These are phyloP conservation scores for Eilema griseolum DNA, from an alignment of 2,888 invertebrate genomes.

Conservation along the genomic window DNA sequence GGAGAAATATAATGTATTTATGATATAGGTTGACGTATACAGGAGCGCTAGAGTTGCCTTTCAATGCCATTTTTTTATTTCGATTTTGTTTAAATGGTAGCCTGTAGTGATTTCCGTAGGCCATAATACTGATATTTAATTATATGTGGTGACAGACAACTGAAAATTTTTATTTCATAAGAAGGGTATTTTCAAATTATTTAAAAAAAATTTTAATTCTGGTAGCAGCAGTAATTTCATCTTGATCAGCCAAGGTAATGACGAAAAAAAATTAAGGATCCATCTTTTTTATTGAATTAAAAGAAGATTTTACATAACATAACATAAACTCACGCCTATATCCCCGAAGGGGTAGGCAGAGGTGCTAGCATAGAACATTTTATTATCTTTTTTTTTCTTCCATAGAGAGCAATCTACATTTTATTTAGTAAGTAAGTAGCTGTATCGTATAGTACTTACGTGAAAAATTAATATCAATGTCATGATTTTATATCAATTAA, in stretches of 20 bases:
- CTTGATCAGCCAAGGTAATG: background rate
- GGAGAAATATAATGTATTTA: background rate
- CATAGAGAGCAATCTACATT: background rate
- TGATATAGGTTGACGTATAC: background rate
- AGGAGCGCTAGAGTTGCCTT: background rate
- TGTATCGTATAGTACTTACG: no score
- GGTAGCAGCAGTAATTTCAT: background rate
- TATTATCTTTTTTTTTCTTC: background rate
- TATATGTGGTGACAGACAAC: no score
- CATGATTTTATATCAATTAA: no score
- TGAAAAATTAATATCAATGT: no score
- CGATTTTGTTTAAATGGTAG: background rate
- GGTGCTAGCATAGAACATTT: no score
- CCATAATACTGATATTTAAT: no score
- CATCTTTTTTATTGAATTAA: background rate
- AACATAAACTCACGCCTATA: no score
- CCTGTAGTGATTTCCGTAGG: background rate
- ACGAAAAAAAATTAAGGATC: slow-evolving; percentile 1
- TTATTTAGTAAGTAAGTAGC: background rate
- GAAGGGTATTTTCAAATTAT: no score
- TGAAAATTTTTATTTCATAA: no score
- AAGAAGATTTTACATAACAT: background rate
- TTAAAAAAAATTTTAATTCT: no score
- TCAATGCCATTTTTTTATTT: no score
- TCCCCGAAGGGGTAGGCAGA: no score